Evolutionary conservation across 2,797 vertebrate species (phyloP).

Genomic region (Acipenser oxyrinchus): DNA sequence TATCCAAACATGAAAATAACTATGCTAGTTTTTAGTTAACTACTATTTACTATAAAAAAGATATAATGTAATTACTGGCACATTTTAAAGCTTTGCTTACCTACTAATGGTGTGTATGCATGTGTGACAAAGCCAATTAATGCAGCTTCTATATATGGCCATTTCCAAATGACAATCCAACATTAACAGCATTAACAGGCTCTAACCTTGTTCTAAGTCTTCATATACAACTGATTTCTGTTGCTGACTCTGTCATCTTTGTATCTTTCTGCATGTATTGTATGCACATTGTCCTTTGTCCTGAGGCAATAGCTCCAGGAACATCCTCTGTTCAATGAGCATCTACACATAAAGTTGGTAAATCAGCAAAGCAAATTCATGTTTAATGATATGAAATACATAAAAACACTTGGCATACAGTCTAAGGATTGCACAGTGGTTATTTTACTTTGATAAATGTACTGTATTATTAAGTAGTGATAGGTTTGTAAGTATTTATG

Average conservation of each 20-base stretch:
- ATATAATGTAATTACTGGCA: constrained; percentile 22
- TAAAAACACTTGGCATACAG: too few species aligned
- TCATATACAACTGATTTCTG: constrained; percentile 26
- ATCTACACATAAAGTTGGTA: too few species aligned
- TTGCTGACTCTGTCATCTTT: background rate
- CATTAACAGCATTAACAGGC: constrained; percentile 50
- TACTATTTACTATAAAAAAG: background rate
- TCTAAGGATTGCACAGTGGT: too few species aligned
- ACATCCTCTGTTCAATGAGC: too few species aligned
- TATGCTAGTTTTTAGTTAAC: too few species aligned
- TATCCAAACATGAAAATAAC: too few species aligned
- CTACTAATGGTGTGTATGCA: constrained; percentile 11
- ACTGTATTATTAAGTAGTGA: too few species aligned
- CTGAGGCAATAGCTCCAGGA: constrained; percentile 5
- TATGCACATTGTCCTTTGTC: constrained; percentile 11
- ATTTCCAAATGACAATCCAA: constrained; percentile 55
- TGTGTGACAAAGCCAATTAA: constrained; percentile 61
- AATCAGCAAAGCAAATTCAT: too few species aligned
- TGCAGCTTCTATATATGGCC: constrained; percentile 53
- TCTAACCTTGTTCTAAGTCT: constrained; percentile 10
- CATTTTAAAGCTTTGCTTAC: constrained; percentile 36
- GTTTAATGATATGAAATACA: too few species aligned
- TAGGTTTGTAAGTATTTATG: too few species aligned
- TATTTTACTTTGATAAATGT: too few species aligned
- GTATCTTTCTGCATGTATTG: background rate